These are phyloP conservation scores for Leptinotarsa peninsularis DNA, from an alignment of 2,888 invertebrate genomes.

Conservation along the genomic window DNA sequence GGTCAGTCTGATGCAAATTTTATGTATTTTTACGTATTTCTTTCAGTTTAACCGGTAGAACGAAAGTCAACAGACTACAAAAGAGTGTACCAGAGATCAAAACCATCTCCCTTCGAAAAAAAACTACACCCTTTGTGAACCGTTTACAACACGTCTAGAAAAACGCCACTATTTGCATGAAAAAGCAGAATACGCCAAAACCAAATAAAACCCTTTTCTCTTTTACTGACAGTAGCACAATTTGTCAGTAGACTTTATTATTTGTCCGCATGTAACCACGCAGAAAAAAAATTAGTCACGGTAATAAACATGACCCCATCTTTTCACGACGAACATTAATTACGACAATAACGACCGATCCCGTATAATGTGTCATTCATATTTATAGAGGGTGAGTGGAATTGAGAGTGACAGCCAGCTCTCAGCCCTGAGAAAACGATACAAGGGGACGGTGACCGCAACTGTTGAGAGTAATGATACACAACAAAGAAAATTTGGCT, in stretches of 20 bases:
- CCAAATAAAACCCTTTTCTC: slow-evolving; percentile 27
- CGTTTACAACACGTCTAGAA: slow-evolving; percentile 10
- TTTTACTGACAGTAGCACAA: slow-evolving; percentile 37
- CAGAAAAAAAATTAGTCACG: slow-evolving; percentile 51
- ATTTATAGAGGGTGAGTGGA: slow-evolving; percentile 32
- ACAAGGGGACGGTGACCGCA: slow-evolving; percentile 20
- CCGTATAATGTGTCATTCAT: slow-evolving; percentile 38
- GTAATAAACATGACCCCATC: slow-evolving; percentile 49
- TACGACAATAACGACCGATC: slow-evolving; percentile 48
- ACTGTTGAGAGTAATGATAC: slow-evolving; percentile 7
- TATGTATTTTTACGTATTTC: too few relatives aligned
- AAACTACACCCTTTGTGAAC: slow-evolving; percentile 15
- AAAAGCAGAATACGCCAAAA: slow-evolving; percentile 19
- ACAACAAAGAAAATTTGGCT: slow-evolving; percentile 15
- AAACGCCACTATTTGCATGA: slow-evolving; percentile 32
- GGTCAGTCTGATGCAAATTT: too few relatives aligned
- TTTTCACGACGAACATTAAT: slow-evolving; percentile 47
- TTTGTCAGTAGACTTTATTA: slow-evolving; percentile 48
- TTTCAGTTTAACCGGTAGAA: not conserved
- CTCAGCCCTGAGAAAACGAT: slow-evolving; percentile 35
- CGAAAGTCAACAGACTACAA: slow-evolving; percentile 18
- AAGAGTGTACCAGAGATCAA: not conserved
- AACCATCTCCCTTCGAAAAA: not conserved
- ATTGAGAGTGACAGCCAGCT: slow-evolving; percentile 35
- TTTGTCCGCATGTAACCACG: slow-evolving; percentile 47